Percentiles rank a stretch among this genome's conserved stretches.
phyloP scores from a whole-genome alignment of 2,113 vertebrate genomes.

The Dicaeum eximium region DNA sequence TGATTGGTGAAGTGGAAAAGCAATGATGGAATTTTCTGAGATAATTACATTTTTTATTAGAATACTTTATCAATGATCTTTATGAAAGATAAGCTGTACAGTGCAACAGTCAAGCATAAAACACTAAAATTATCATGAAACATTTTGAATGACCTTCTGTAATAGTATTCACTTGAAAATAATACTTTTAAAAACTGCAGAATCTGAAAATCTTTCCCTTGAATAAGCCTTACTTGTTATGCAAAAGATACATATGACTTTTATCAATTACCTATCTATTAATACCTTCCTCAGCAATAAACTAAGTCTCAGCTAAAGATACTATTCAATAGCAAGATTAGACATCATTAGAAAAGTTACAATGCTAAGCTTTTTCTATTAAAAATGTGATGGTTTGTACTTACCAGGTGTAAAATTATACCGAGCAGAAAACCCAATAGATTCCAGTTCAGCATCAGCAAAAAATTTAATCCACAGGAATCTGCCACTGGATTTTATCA shows the following conservation, averaged over 20 bases:
- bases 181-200: neutral
- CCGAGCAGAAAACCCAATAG: conserved; percentile 93
- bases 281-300: neutral
- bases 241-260: neutral
- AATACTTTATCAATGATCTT: conserved; percentile 1
- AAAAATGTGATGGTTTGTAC: conserved; percentile 19
- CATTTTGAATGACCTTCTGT: neutral
- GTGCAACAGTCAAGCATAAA: neutral
- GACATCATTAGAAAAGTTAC: neutral
- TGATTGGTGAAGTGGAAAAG: conserved; percentile 23
- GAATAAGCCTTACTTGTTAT: neutral
- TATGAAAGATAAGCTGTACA: neutral
- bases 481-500: conserved; percentile 96
- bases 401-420: conserved; percentile 99
- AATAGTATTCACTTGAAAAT: neutral
- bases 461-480: conserved; percentile 99
- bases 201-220: neutral
- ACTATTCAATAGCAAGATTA: neutral
- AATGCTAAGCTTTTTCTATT: neutral
- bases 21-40: conserved; percentile 30
- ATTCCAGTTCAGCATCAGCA: conserved; percentile 96
- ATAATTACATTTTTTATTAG: conserved; percentile 24
- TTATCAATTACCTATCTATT: neutral
- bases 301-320: neutral
- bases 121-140: neutral